Evolutionary conservation across 1,140 invertebrate genomes (phyloP), one percentile per base, ranked within the genome.

Genomic region (Bombus sylvicola): DNA sequence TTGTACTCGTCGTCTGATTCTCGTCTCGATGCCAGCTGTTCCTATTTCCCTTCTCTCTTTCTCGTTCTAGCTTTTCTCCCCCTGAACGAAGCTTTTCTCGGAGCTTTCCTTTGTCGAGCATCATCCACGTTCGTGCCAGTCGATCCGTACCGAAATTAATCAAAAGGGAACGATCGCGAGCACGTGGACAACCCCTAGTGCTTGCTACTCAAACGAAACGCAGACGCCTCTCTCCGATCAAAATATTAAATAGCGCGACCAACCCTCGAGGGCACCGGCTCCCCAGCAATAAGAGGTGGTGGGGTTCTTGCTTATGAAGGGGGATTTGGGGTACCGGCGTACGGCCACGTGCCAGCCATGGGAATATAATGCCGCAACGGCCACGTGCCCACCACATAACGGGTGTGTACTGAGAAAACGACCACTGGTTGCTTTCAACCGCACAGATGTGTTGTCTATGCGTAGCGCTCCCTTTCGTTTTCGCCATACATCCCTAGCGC

Each of bases 291-390:
- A 78, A 68, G 71, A 47, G 74, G 34, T 34, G 64, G 28, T 68
- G 64, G 69, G 66, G 74, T 37, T 74, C 69, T 62, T 41, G 68
- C 64, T 57, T 41, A 9, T 22, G 53, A 39, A 82, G 43, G 47
- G 64, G 68, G 69, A 73, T 68, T 85, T 72, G 86, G 87, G 83
- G 76, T 87, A 79, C 81, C 69, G 68, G 81, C 88, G 81, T 43
- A 41, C 73, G 87, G 92, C 89, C 92, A 93, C 92, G 92, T 93
- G 92, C 88, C 92, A 80, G 47, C 87, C 88, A 93, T 93, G 90
- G 88, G 90, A 92, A 91, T 92, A 92, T 92, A 91, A 89, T 87
- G 87, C 87, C 87, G 86, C 81, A 89, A 92, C 86, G 89, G 91
- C 88, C 92, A 93, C 92, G 92, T 93, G 92, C 90, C 92, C 64